Evolutionary conservation across 53 echinoderm and acorn worm species (phyloP).

Genomic region (Paracentrotus lividus): DNA sequence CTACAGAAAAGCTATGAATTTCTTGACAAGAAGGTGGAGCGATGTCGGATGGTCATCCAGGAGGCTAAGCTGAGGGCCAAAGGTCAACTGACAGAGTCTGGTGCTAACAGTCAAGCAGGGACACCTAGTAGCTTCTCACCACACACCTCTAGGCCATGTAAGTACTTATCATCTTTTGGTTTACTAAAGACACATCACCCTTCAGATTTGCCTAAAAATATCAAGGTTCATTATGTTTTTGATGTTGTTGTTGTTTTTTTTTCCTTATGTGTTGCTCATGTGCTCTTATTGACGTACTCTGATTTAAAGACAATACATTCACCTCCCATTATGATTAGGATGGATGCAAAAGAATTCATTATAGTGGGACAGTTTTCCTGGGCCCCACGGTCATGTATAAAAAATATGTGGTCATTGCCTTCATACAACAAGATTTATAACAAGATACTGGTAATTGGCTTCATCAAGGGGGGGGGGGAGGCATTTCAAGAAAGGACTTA

Average conservation of each 20-base stretch:
- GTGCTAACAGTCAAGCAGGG: slow-evolving; percentile 79
- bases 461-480: too few species aligned
- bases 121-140: slow-evolving; percentile 92
- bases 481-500: too few species aligned
- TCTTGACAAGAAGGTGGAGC: slow-evolving; percentile 92
- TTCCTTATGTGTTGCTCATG: too few species aligned
- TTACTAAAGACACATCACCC: not conserved
- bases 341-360: too few species aligned
- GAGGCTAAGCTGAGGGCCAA: slow-evolving; percentile 94
- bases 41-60: slow-evolving; percentile 86
- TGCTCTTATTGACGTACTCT: too few species aligned
- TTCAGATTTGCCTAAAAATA: not conserved
- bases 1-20: slow-evolving; percentile 91
- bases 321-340: too few species aligned
- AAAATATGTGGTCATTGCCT: too few species aligned
- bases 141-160: slow-evolving; percentile 86
- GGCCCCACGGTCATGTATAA: too few species aligned
- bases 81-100: slow-evolving; percentile 74
- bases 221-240: slow-evolving; percentile 33
- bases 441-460: too few species aligned
- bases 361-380: too few species aligned
- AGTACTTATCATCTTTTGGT: slow-evolving; percentile 21
- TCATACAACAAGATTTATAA: too few species aligned
- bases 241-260: not conserved
- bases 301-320: too few species aligned